Evolutionary conservation across 2,888 invertebrate species (phyloP).

Genomic region (Diachrysia chrysitis): DNA sequence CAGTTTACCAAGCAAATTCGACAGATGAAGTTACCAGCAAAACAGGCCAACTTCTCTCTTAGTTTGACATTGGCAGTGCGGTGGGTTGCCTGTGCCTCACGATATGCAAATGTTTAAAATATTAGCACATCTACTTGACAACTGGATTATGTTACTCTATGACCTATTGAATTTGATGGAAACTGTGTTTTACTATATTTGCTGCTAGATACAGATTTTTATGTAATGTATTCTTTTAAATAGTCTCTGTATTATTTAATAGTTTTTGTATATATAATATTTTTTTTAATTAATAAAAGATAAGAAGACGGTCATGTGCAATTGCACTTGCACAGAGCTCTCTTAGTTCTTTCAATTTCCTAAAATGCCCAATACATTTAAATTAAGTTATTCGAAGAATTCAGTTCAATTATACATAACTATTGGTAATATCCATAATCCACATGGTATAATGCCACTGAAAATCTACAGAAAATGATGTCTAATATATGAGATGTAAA

Average conservation of each 20-base stretch:
- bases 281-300: neutral
- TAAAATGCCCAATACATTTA: no score
- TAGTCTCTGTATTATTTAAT: no score
- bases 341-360: no score
- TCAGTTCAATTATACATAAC: no score
- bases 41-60: constrained; percentile 26
- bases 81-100: constrained; percentile 31
- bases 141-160: constrained; percentile 38
- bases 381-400: no score
- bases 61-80: constrained; percentile 46
- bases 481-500: no score
- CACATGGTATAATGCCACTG: no score
- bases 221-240: neutral
- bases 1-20: constrained; percentile 15
- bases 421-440: no score
- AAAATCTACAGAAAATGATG: no score
- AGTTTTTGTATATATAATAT: no score
- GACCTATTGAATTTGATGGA: constrained; percentile 23
- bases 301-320: neutral
- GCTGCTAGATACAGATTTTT: neutral
- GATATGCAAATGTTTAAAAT: constrained; percentile 53
- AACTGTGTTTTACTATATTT: neutral
- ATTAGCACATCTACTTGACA: constrained; percentile 32
- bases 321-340: no score
- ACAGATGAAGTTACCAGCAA: constrained; percentile 26